These are phyloP conservation scores for Caenorhabditis sinica DNA, from an alignment of 2,888 invertebrate genomes.

Conservation along the genomic window DNA sequence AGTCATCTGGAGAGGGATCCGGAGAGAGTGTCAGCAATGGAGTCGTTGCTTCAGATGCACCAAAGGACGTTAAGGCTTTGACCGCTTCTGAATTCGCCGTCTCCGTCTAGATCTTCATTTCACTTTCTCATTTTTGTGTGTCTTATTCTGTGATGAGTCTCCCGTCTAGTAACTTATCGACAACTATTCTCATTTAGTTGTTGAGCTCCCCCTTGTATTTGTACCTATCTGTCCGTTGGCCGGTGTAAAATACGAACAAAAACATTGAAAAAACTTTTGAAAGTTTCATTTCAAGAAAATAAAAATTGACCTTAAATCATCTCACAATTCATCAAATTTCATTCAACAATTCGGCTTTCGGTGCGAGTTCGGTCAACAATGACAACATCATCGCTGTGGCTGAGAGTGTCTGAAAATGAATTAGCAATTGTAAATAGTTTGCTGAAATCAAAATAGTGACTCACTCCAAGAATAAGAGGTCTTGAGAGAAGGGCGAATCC, in stretches of 20 bases:
- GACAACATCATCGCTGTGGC: conserved; percentile 48
- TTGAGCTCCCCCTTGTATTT: conserved; percentile 45
- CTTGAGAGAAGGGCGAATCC: conserved; percentile 74
- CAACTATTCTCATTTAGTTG: conserved; percentile 21
- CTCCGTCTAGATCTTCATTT: conserved; percentile 41
- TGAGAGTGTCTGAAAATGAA: conserved; percentile 53
- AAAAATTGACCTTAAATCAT: conserved; percentile 7
- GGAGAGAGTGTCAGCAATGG: conserved; percentile 12
- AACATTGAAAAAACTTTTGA: conserved; percentile 12
- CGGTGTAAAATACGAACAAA: conserved; percentile 26
- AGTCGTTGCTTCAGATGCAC: conserved; percentile 37
- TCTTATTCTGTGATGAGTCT: conserved; percentile 17
- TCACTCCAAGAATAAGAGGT: conserved; percentile 73
- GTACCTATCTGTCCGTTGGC: conserved; percentile 45
- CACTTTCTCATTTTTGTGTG: background rate
- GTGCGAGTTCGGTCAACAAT: conserved; percentile 54
- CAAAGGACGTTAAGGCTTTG: conserved; percentile 57
- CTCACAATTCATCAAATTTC: conserved; percentile 38
- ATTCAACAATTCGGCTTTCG: conserved; percentile 54
- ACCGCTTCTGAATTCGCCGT: conserved; percentile 61
- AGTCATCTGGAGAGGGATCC: conserved; percentile 51
- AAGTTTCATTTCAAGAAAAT: background rate
- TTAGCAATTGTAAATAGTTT: background rate
- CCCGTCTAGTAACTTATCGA: conserved; percentile 59
- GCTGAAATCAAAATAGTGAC: conserved; percentile 6